Percentiles rank a stretch among this genome's conserved stretches.
Conservation (phyloP, 2,888 invertebrate genomes). For the Caenorhabditis macrosperma region DNA sequence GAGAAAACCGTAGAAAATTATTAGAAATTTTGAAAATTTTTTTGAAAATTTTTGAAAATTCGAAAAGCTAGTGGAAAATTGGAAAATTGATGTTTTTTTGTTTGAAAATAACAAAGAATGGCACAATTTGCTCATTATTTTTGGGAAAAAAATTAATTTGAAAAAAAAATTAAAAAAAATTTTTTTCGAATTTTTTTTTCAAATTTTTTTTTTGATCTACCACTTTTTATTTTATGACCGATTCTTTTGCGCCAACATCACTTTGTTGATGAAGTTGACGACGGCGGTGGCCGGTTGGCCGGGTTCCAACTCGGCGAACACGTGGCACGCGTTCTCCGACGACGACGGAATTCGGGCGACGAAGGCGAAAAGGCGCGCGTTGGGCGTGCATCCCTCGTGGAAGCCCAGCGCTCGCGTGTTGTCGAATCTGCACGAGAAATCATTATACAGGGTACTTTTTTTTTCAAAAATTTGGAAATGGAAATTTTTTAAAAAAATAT, state of each 20-base stretch:
- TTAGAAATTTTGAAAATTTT: background rate
- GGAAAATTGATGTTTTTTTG: too few species aligned
- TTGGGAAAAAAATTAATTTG: too few species aligned
- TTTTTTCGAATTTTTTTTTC: background rate
- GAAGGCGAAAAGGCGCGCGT: slow-evolving; percentile 87
- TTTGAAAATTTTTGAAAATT: background rate
- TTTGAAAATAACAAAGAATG: too few species aligned
- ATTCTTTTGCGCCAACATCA: slow-evolving; percentile 74
- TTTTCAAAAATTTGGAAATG: background rate
- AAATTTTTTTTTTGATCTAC: background rate
- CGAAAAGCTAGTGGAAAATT: background rate
- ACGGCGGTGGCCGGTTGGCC: slow-evolving; percentile 91
- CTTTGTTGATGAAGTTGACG: slow-evolving; percentile 84
- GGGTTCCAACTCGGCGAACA: slow-evolving; percentile 95
- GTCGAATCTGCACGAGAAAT: slow-evolving; percentile 74
- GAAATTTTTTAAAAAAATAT: background rate
- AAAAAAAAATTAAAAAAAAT: background rate
- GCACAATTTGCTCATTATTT: too few species aligned
- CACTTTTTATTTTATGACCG: slow-evolving; percentile 25
- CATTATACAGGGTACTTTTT: background rate
- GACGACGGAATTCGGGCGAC: slow-evolving; percentile 87
- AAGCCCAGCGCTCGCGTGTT: slow-evolving; percentile 70
- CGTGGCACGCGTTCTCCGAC: slow-evolving; percentile 95
- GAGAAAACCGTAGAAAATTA: background rate
- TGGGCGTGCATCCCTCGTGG: slow-evolving; percentile 65